phyloP scores from a whole-genome alignment of 1,140 invertebrate genomes.

The Ooceraea biroi region DNA sequence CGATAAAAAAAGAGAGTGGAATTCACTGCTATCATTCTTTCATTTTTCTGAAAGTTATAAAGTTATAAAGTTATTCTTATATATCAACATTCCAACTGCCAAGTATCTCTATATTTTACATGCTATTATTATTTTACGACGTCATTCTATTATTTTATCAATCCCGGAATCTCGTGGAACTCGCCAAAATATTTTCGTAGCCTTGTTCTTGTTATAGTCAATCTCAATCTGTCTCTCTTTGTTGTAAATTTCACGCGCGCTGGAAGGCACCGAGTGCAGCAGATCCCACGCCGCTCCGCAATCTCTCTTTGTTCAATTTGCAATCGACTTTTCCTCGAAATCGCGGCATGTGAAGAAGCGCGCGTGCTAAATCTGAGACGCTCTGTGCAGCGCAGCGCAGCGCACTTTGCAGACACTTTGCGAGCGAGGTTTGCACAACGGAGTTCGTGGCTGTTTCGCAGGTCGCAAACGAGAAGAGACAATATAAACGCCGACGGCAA shows the following conservation, averaged over 20 bases:
- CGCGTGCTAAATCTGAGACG: neutral
- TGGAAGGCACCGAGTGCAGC: neutral
- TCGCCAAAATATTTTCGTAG: conserved; percentile 14
- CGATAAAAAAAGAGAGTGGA: conserved; percentile 38
- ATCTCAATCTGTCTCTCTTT: neutral
- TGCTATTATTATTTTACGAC: conserved; percentile 4
- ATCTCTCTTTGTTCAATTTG: neutral
- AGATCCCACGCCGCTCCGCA: neutral
- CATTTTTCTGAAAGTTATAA: neutral
- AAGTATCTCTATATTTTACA: neutral
- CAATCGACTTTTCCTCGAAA: conserved; percentile 1
- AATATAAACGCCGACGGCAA: conserved; percentile 7
- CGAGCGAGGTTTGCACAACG: neutral
- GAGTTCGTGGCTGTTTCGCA: conserved; percentile 36
- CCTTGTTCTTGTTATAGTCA: no score
- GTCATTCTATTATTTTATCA: neutral
- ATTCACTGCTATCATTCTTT: neutral
- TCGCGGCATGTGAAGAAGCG: neutral
- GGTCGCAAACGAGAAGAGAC: conserved; percentile 32
- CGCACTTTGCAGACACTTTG: no score
- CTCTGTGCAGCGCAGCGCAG: neutral
- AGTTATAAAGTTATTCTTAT: neutral
- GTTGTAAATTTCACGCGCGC: neutral
- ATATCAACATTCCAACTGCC: neutral
- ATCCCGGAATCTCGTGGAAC: neutral